Conservation (phyloP, 1,140 invertebrate species). For the Rhyzopertha dominica region DNA sequence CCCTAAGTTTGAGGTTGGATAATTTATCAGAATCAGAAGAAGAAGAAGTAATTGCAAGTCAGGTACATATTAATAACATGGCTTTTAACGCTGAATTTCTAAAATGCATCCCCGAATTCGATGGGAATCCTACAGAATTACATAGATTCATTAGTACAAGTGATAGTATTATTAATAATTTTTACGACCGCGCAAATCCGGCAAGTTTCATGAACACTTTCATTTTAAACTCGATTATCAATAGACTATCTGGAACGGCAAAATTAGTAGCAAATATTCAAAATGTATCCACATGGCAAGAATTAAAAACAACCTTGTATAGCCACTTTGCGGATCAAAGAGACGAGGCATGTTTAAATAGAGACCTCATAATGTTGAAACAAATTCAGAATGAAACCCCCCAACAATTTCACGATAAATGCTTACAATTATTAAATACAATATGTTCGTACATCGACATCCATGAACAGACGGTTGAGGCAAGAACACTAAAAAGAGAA, state of each 20-base stretch:
- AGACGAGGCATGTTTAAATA: slow-evolving; percentile 14
- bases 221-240: slow-evolving; percentile 16
- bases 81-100: slow-evolving; percentile 18
- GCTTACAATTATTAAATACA: slow-evolving; percentile 18
- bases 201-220: slow-evolving; percentile 16
- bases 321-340: slow-evolving; percentile 18
- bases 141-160: slow-evolving; percentile 15
- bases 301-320: slow-evolving; percentile 5
- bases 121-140: slow-evolving; percentile 16
- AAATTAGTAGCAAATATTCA: slow-evolving; percentile 18
- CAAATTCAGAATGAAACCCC: slow-evolving; percentile 10
- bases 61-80: slow-evolving; percentile 1
- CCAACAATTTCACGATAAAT: slow-evolving; percentile 10
- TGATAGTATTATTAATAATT: slow-evolving; percentile 11
- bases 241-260: slow-evolving; percentile 15
- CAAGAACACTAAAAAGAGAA: slow-evolving; percentile 8
- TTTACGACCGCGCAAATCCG: slow-evolving; percentile 13
- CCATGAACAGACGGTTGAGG: background rate
- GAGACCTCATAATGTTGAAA: slow-evolving; percentile 16
- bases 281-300: slow-evolving; percentile 14
- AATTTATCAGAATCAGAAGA: no score
- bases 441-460: slow-evolving; percentile 12
- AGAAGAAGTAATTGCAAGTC: no score
- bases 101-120: slow-evolving; percentile 17
- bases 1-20: no score